Conservation (phyloP, 2,888 invertebrate species). For the Gymnocheta viridis region DNA sequence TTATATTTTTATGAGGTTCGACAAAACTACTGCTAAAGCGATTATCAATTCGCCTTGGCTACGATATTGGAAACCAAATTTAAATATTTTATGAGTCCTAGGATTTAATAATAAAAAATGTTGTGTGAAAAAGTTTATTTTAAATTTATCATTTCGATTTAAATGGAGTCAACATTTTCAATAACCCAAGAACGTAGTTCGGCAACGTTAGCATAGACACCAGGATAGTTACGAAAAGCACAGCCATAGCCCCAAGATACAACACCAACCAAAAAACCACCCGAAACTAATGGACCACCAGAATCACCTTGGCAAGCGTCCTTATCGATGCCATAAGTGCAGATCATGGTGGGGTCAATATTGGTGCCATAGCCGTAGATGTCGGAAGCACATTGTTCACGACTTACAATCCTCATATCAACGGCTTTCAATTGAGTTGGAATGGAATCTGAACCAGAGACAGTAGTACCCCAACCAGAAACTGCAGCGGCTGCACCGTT, state of each 20-base stretch:
- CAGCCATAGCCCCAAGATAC: slow-evolving; percentile 78
- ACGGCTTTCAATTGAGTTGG: slow-evolving; percentile 78
- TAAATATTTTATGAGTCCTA: no score
- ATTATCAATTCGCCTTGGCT: no score
- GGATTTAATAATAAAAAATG: no score
- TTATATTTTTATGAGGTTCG: no score
- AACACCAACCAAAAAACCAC: slow-evolving; percentile 74
- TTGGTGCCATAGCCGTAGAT: slow-evolving; percentile 80
- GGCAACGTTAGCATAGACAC: slow-evolving; percentile 76
- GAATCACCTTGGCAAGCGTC: slow-evolving; percentile 78
- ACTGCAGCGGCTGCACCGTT: slow-evolving; percentile 61
- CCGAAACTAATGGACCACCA: slow-evolving; percentile 77
- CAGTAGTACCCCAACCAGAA: slow-evolving; percentile 71
- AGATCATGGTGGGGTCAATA: slow-evolving; percentile 72
- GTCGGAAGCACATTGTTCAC: slow-evolving; percentile 79
- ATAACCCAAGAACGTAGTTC: slow-evolving; percentile 72
- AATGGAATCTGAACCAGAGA: background rate
- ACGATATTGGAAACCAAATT: no score
- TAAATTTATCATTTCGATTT: no score
- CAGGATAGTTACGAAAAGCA: slow-evolving; percentile 73
- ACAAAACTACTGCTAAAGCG: no score
- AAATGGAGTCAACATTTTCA: background rate
- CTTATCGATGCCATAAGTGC: slow-evolving; percentile 73
- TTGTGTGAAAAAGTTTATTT: no score
- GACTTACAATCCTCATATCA: slow-evolving; percentile 80